Conservation (phyloP, 1,140 invertebrate genomes). For the Spodoptera litura region DNA sequence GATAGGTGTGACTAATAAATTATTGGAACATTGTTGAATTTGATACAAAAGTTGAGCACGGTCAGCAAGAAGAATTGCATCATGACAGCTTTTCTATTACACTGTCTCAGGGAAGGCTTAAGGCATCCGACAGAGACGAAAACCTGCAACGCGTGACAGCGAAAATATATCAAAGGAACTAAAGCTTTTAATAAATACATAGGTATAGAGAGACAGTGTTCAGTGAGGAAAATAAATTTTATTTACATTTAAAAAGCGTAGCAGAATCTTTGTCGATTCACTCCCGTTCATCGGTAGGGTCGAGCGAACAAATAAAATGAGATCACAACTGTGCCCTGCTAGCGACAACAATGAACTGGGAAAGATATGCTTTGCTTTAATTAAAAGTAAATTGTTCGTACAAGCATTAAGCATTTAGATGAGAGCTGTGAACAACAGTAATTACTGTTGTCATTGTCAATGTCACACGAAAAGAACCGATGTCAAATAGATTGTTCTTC, state of each 20-base stretch:
- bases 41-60: not conserved
- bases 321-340: constrained; percentile 53
- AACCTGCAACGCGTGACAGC: constrained; percentile 32
- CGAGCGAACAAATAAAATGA: constrained; percentile 68
- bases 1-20: constrained; percentile 36
- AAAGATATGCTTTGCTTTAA: constrained; percentile 67
- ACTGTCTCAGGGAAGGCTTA: constrained; percentile 14
- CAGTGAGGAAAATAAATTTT: constrained; percentile 55
- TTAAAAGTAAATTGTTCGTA: constrained; percentile 72
- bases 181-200: constrained; percentile 3
- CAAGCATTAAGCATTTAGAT: constrained; percentile 48
- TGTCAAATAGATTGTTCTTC: constrained; percentile 12
- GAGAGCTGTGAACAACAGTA: constrained; percentile 47
- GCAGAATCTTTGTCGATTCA: constrained; percentile 53
- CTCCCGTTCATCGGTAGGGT: constrained; percentile 58
- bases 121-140: constrained; percentile 25
- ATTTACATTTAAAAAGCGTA: constrained; percentile 61
- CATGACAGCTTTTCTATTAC: constrained; percentile 31
- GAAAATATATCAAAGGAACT: constrained; percentile 37
- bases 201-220: constrained; percentile 41
- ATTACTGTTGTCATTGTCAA: constrained; percentile 43
- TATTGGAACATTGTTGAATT: constrained; percentile 38
- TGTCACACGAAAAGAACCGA: constrained; percentile 28
- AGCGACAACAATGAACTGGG: constrained; percentile 63
- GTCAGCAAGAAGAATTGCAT: not conserved